phyloP scores from a whole-genome alignment of 35 echinoderm and acorn worm species.

The Stichopus chloronotus region DNA sequence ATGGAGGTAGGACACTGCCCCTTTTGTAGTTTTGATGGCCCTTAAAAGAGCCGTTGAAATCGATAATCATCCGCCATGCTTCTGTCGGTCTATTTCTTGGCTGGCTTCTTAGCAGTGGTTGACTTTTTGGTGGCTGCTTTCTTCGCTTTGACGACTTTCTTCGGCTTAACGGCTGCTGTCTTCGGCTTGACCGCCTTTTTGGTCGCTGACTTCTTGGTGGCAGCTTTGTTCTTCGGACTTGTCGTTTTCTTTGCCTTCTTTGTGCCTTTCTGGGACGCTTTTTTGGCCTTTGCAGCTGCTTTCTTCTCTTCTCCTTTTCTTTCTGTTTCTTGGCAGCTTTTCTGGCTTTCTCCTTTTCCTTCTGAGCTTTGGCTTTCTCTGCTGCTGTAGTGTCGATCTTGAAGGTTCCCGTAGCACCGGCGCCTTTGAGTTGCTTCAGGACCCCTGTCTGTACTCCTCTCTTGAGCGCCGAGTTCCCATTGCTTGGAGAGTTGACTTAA shows the following conservation, averaged over 20 bases:
- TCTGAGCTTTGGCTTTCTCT: conserved; percentile 31
- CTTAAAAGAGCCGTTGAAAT: conserved; percentile 35
- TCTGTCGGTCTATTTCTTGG: conserved; percentile 11
- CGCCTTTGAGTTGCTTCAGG: conserved; percentile 50
- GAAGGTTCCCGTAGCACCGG: conserved; percentile 54
- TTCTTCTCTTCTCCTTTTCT: conserved; percentile 50
- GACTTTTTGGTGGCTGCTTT: too few relatives aligned
- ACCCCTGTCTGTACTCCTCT: conserved; percentile 34
- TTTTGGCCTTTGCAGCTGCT: conserved; percentile 27
- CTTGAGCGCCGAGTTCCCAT: conserved; percentile 37
- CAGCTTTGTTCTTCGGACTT: conserved; percentile 24
- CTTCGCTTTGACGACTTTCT: too few relatives aligned
- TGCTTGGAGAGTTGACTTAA: conserved; percentile 17
- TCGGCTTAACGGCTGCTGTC: conserved; percentile 12
- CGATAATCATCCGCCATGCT: not conserved
- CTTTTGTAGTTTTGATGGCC: conserved; percentile 29
- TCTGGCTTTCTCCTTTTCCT: not conserved
- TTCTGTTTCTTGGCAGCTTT: not conserved
- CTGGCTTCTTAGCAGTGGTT: conserved; percentile 28
- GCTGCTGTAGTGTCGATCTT: conserved; percentile 43
- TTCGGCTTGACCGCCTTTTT: conserved; percentile 34
- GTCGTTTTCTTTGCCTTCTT: not conserved
- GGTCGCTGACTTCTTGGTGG: not conserved
- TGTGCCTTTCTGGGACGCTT: not conserved
- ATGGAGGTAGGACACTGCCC: not conserved